These are phyloP conservation scores for Oxytorus armatus DNA, from an alignment of 2,888 invertebrate genomes.

Conservation along the genomic window DNA sequence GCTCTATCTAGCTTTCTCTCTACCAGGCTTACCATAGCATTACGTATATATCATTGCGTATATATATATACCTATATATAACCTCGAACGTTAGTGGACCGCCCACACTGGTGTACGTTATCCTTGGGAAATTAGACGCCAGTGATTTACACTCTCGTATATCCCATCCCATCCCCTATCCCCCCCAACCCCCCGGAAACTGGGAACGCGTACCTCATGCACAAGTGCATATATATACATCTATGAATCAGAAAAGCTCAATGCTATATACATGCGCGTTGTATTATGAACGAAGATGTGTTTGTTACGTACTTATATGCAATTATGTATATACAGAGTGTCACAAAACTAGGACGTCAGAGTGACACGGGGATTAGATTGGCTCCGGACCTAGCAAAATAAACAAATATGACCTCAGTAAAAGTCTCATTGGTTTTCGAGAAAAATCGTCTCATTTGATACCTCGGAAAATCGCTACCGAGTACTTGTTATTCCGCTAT, in stretches of 20 bases:
- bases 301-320: constrained; percentile 18
- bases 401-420: too few relatives aligned
- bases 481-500: too few relatives aligned
- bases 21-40: constrained; percentile 42
- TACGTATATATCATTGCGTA: constrained; percentile 24
- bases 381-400: too few relatives aligned
- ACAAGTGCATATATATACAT: constrained; percentile 23
- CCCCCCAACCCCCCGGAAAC: constrained; percentile 55
- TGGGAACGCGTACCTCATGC: constrained; percentile 55
- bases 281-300: constrained; percentile 5
- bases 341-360: too few relatives aligned
- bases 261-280: constrained; percentile 36
- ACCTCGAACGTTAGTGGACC: constrained; percentile 44
- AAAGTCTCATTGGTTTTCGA: too few relatives aligned
- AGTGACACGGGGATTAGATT: too few relatives aligned
- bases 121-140: constrained; percentile 75
- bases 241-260: constrained; percentile 13
- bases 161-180: too few relatives aligned
- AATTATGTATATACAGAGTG: background rate
- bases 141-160: constrained; percentile 71
- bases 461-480: too few relatives aligned
- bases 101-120: constrained; percentile 61
- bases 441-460: too few relatives aligned
- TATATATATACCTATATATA: constrained; percentile 39
- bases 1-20: constrained; percentile 35